Evolutionary conservation across 2,888 invertebrate genomes (phyloP), one percentile per base, ranked within the genome.

Genomic region (Athetis lepigone): DNA sequence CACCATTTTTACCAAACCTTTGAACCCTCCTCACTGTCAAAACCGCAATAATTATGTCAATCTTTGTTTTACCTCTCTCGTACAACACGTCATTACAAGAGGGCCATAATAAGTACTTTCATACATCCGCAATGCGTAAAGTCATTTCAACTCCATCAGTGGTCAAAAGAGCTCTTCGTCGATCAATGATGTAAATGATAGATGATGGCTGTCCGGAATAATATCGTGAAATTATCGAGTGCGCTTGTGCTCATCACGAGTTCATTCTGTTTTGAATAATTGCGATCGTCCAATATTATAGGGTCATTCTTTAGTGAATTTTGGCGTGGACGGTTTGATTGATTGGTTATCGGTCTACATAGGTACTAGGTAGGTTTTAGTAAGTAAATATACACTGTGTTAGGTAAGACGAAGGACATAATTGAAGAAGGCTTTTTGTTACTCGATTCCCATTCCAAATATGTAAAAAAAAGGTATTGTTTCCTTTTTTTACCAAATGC

Each of bases 161-260:
- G 58, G 27, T 58, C 55, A 72, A 64, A 58, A 71, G 77, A 58
- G 72, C 77, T 76, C 72, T 76, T 71, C 76, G 77, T 72, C 72
- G 50, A 72, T 72, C 77, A 76, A 40, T 51, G 57, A 55, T 64
- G 57, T 71, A 64, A 76, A 72, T 76, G 72, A 76, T 71, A 58
- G 76, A 70, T 70, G 75, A 56, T 56, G 8, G 37, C 55, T 57
- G 72, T 36, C 37, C 49, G 46, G 37, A 46, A 64, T 70, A 50
- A 63, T 76, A 64, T 71, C 65, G 65, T 58, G 65, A 54, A 72
- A 76, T 72, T 64, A 76, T 76, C 64, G 56, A 71, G 76, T 42
- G 49, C 56, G 25, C 50, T 61, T 52, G 27, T 37, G 18, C 40
- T 54, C 64, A 63, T 71, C 50, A 54, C 54, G 40, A 50, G 50